phyloP scores from a whole-genome alignment of 2,797 vertebrate genomes.

The Galago senegalensis region DNA sequence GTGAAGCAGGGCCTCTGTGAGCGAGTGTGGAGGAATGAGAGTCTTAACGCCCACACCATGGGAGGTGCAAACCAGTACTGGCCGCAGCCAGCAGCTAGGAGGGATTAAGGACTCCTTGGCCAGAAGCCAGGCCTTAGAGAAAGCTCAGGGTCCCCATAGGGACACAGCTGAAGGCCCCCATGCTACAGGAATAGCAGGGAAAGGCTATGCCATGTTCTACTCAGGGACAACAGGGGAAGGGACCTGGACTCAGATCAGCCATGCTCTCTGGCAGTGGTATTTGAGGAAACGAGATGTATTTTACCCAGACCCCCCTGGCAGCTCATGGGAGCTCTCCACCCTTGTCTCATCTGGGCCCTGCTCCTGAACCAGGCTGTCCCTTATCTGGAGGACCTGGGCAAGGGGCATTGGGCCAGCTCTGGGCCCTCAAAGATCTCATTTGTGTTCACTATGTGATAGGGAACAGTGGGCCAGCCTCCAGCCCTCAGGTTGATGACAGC shows the following conservation, averaged over 20 bases:
- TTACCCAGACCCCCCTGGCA: rapidly evolving
- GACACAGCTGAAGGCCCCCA: rapidly evolving
- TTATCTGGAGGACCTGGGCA: not conserved
- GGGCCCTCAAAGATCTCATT: rapidly evolving
- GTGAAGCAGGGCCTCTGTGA: rapidly evolving
- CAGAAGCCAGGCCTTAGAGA: not conserved
- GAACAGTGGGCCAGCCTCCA: rapidly evolving
- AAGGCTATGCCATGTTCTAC: not conserved
- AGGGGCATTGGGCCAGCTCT: not conserved
- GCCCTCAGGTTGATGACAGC: not conserved
- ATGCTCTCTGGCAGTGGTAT: rapidly evolving
- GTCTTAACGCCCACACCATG: rapidly evolving
- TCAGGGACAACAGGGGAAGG: too few relatives aligned
- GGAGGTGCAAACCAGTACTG: rapidly evolving
- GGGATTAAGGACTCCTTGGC: not conserved
- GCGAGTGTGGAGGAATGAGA: rapidly evolving
- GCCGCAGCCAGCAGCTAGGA: not conserved
- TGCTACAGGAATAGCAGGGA: rapidly evolving
- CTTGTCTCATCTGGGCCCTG: too few relatives aligned
- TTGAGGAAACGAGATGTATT: not conserved
- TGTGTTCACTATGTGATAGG: rapidly evolving
- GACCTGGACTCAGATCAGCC: rapidly evolving
- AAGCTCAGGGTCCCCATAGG: rapidly evolving
- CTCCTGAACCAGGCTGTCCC: not conserved
- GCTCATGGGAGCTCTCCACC: rapidly evolving